Conservation (phyloP, 2,888 invertebrate species). For the Yponomeuta sedellus region DNA sequence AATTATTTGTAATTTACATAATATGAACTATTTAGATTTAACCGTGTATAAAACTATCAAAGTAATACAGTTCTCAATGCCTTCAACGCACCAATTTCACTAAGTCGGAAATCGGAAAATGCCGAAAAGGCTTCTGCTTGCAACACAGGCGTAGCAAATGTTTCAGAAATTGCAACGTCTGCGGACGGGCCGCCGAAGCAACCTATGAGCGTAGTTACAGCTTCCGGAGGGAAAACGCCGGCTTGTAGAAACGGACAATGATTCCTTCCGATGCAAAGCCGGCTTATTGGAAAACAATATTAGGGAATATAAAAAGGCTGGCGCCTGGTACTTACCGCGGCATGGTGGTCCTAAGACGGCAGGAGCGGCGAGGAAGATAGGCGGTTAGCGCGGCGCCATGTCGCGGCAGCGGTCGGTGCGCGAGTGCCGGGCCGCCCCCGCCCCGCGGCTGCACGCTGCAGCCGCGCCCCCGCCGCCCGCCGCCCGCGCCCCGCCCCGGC, state of each 20-base stretch:
- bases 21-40: too few species aligned
- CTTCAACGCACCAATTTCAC: too few species aligned
- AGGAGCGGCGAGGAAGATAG: not conserved
- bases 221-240: conserved; percentile 34
- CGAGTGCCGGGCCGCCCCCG: conserved; percentile 40
- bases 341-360: conserved; percentile 24
- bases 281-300: too few species aligned
- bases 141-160: too few species aligned
- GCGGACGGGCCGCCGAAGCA: not conserved
- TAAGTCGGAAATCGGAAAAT: too few species aligned
- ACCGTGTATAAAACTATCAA: too few species aligned
- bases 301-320: too few species aligned
- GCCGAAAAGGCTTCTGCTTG: too few species aligned
- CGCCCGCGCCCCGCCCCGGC: not conserved
- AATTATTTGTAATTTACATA: too few species aligned
- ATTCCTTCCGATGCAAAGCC: not conserved
- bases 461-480: conserved; percentile 1
- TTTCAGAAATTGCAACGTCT: too few species aligned
- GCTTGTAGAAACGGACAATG: conserved; percentile 28
- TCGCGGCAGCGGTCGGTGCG: conserved; percentile 53
- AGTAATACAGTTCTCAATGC: too few species aligned
- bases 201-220: not conserved
- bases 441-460: conserved; percentile 1
- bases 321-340: conserved; percentile 37
- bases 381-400: conserved; percentile 36